Conservation (phyloP, 2,113 vertebrate genomes). For the Zingel zingel region DNA sequence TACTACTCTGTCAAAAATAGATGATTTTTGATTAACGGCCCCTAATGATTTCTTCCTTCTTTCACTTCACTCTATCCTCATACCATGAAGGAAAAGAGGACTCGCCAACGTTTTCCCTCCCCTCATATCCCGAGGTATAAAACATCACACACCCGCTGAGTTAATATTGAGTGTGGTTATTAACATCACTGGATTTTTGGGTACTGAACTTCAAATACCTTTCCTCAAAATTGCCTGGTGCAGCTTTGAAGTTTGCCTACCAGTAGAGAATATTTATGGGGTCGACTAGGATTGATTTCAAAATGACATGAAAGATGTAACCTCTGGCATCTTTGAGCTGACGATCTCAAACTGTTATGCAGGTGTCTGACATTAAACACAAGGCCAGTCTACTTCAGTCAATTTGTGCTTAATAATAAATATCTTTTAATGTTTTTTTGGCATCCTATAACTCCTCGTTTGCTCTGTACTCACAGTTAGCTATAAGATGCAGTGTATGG, state of each 20-base stretch:
- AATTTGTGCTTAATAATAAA: neutral
- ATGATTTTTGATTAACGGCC: neutral
- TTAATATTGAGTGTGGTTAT: conserved; percentile 19
- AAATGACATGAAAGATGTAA: conserved; percentile 15
- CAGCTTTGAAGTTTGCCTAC: conserved; percentile 60
- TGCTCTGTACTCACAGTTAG: neutral
- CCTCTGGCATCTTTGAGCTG: neutral
- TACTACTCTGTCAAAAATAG: too few relatives aligned
- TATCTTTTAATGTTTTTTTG: neutral
- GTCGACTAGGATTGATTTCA: conserved; percentile 18
- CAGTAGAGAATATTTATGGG: conserved; percentile 60
- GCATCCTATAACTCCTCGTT: conserved; percentile 12
- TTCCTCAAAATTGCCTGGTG: conserved; percentile 37
- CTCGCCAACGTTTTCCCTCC: neutral
- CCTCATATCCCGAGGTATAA: neutral
- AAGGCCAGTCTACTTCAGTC: neutral
- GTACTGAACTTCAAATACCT: conserved; percentile 53
- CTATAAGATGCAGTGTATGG: conserved; percentile 16
- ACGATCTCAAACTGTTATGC: neutral
- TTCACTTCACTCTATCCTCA: neutral
- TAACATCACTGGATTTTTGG: conserved; percentile 12
- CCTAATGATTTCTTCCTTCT: neutral
- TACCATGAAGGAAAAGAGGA: neutral
- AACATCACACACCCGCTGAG: conserved; percentile 10
- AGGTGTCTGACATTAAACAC: neutral